Conservation (phyloP, 2,113 vertebrate genomes). For the Agapornis roseicollis region DNA sequence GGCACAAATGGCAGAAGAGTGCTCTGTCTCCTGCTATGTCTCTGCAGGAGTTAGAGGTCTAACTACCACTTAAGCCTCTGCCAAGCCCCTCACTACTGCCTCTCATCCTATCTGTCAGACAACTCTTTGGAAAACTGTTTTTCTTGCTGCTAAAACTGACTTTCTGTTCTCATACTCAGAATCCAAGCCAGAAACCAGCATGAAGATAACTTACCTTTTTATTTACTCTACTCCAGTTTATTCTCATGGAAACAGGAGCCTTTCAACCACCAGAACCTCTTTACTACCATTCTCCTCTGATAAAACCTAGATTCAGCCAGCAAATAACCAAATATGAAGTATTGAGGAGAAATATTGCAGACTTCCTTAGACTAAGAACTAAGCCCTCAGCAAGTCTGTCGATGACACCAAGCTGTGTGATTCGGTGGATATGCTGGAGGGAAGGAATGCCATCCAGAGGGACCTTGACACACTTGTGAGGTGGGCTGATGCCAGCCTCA, state of each 20-base stretch:
- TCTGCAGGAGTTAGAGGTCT: not conserved
- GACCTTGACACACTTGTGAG: too few relatives aligned
- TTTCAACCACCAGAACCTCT: not conserved
- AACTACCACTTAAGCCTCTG: not conserved
- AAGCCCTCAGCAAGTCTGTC: too few relatives aligned
- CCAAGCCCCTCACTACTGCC: not conserved
- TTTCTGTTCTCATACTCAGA: not conserved
- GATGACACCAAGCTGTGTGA: too few relatives aligned
- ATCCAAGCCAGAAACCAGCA: not conserved
- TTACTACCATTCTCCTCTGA: not conserved
- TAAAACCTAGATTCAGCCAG: not conserved
- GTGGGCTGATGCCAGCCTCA: too few relatives aligned
- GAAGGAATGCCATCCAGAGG: too few relatives aligned
- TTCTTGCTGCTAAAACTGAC: not conserved
- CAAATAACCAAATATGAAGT: not conserved
- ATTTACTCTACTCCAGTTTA: not conserved
- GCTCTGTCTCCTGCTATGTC: not conserved
- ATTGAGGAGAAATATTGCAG: not conserved
- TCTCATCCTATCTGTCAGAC: not conserved
- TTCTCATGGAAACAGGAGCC: not conserved
- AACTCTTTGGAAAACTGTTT: not conserved
- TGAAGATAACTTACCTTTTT: not conserved
- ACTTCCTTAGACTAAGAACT: not conserved
- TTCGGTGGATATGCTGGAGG: too few relatives aligned
- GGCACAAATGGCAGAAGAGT: not conserved